These are phyloP conservation scores for Tachina fera DNA, from an alignment of 2,888 invertebrate genomes.

Conservation along the genomic window DNA sequence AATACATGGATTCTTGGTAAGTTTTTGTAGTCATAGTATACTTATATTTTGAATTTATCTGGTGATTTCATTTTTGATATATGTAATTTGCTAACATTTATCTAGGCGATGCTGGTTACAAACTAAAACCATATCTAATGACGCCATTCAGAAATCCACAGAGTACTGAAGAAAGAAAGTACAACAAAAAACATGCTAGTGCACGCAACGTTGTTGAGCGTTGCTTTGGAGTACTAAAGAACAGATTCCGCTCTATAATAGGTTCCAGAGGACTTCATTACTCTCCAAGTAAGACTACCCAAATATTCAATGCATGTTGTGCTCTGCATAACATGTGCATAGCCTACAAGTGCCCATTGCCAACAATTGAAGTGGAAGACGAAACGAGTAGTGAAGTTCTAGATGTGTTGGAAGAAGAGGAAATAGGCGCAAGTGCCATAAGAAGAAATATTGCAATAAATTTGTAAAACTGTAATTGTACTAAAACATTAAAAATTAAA, in stretches of 20 bases:
- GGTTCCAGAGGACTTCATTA: conserved; percentile 25
- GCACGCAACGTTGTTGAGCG: conserved; percentile 4
- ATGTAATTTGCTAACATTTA: not conserved
- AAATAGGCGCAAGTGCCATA: too few relatives aligned
- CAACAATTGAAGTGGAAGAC: conserved; percentile 30
- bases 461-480: conserved; percentile 12
- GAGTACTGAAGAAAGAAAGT: not conserved
- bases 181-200: conserved; percentile 7
- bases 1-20: conserved; percentile 40
- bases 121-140: conserved; percentile 27
- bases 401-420: conserved; percentile 7
- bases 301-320: conserved; percentile 23
- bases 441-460: conserved; percentile 26
- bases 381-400: conserved; percentile 15
- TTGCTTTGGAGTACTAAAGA: not conserved
- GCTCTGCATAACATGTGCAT: conserved; percentile 32
- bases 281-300: not conserved
- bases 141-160: conserved; percentile 21
- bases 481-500: not conserved
- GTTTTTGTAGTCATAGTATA: conserved; percentile 4
- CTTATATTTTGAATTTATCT: not conserved
- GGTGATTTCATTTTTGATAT: not conserved
- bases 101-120: conserved; percentile 25
- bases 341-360: conserved; percentile 1
- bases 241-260: conserved; percentile 18